Percentiles rank a stretch among this genome's conserved stretches.
phyloP scores from a whole-genome alignment of 2,888 invertebrate species.

The Belgica antarctica region DNA sequence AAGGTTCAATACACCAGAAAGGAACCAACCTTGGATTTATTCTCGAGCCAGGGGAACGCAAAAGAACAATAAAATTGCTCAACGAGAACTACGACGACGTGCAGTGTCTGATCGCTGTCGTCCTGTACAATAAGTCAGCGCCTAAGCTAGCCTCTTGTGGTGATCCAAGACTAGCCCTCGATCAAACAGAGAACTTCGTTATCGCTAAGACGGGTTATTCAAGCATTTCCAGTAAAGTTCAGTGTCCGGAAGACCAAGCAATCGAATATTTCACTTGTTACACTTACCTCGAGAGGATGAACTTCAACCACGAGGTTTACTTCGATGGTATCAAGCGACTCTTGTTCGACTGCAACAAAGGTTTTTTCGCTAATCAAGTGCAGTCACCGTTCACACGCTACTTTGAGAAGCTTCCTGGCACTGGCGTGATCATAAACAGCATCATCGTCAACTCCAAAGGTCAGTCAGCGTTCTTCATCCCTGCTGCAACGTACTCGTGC shows the following conservation, averaged over 20 bases:
- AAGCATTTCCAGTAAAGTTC: no score
- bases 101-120: not conserved
- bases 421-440: constrained; percentile 27
- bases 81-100: constrained; percentile 20
- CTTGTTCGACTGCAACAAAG: not conserved
- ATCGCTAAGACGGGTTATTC: not conserved
- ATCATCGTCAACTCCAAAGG: not conserved
- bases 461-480: constrained; percentile 5
- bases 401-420: constrained; percentile 23
- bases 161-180: not conserved
- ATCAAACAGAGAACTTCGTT: not conserved
- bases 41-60: not conserved
- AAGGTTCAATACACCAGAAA: not conserved
- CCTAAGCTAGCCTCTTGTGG: not conserved
- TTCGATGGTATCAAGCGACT: constrained; percentile 27
- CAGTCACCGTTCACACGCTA: not conserved
- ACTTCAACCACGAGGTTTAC: constrained; percentile 3
- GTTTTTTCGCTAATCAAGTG: not conserved
- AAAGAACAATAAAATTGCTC: not conserved
- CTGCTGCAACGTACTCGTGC: constrained; percentile 26
- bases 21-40: constrained; percentile 32
- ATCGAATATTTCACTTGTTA: not conserved
- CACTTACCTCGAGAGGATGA: not conserved
- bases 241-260: not conserved
- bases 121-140: not conserved